Conservation (phyloP, 1,140 invertebrate genomes). For the Sitobion miscanthi region DNA sequence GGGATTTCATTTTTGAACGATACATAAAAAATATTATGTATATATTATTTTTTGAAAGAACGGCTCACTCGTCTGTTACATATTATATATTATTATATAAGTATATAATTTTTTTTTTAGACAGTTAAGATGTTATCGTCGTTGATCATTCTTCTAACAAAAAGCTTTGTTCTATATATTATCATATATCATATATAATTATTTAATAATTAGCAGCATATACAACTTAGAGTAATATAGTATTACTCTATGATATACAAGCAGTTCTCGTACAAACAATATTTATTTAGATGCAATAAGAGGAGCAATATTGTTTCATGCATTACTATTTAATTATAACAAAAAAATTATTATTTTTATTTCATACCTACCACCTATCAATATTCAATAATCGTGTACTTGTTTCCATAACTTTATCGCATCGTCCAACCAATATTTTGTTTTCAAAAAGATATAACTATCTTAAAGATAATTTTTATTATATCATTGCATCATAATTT, state of each 20-base stretch:
- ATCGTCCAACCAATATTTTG: too few species aligned
- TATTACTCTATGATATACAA: neutral
- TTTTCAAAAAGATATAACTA: too few species aligned
- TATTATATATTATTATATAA: neutral
- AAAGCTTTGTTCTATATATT: neutral
- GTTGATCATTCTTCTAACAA: neutral
- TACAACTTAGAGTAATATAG: too few species aligned
- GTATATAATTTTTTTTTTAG: neutral
- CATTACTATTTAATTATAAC: neutral
- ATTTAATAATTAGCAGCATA: neutral
- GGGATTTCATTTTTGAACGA: neutral
- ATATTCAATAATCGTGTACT: neutral
- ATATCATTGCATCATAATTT: too few species aligned
- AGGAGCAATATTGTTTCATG: neutral
- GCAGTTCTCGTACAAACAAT: neutral
- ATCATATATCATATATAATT: neutral
- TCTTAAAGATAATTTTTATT: too few species aligned
- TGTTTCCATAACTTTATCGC: neutral
- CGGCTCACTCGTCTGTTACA: conserved; percentile 18
- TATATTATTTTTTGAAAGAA: conserved; percentile 14
- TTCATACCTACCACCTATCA: neutral
- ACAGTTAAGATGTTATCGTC: neutral
- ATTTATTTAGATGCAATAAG: neutral
- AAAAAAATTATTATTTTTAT: neutral
- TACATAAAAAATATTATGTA: neutral